phyloP scores from a whole-genome alignment of 2,797 vertebrate genomes.

The Mormyrus hasselquistii region DNA sequence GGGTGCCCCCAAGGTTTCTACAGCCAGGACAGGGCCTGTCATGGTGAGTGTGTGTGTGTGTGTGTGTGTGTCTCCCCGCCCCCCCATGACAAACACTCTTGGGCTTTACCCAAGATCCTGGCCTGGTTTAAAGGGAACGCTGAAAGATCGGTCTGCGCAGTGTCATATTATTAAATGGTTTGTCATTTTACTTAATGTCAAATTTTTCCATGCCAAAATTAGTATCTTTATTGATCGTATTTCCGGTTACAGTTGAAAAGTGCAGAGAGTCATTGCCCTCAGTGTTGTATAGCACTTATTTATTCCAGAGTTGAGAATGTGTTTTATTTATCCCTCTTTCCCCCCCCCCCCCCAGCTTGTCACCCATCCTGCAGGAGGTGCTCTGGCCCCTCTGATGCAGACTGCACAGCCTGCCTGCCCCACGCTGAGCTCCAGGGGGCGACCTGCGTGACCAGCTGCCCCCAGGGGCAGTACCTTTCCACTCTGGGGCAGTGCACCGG shows the following conservation, averaged over 20 bases:
- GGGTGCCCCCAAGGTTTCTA: slow-evolving; percentile 68
- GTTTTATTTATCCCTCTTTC: background rate
- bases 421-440: slow-evolving; percentile 55
- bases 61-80: background rate
- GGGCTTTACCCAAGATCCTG: background rate
- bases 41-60: slow-evolving; percentile 59
- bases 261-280: background rate
- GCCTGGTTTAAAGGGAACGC: background rate
- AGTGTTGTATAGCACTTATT: background rate
- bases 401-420: slow-evolving; percentile 74
- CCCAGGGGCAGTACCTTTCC: slow-evolving; percentile 71
- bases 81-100: background rate
- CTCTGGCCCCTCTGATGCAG: slow-evolving; percentile 64
- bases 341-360: slow-evolving; percentile 61
- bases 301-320: background rate
- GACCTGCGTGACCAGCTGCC: slow-evolving; percentile 73
- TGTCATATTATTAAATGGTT: background rate
- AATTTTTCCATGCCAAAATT: background rate
- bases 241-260: background rate
- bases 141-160: background rate
- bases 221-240: background rate
- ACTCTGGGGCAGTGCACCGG: slow-evolving; percentile 71
- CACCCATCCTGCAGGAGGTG: slow-evolving; percentile 82
- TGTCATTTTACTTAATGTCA: background rate
- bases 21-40: slow-evolving; percentile 54